Percentiles rank a stretch among this genome's conserved stretches.
These are phyloP conservation scores for Stenurella melanura DNA, from an alignment of 2,888 invertebrate genomes.

Conservation along the genomic window DNA sequence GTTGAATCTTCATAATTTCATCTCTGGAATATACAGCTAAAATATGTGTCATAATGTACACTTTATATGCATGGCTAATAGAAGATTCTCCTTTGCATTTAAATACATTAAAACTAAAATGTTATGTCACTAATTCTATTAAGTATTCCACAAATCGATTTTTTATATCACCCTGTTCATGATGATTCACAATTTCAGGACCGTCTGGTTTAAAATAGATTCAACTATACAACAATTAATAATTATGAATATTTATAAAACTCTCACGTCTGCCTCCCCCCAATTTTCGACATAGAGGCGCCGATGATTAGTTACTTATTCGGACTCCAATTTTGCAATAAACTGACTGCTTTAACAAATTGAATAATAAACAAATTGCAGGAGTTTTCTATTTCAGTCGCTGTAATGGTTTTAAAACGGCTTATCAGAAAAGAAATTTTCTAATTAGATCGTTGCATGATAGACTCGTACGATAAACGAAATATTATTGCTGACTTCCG, in stretches of 20 bases:
- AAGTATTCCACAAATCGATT: too few species aligned
- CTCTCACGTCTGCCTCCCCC: conserved; percentile 5
- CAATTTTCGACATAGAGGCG: not conserved
- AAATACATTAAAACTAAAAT: too few species aligned
- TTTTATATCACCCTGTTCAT: not conserved
- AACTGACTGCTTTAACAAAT: conserved; percentile 9
- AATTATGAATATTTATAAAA: not conserved
- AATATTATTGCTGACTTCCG: conserved; percentile 20
- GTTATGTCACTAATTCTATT: too few species aligned
- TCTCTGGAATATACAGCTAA: too few species aligned
- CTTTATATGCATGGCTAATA: too few species aligned
- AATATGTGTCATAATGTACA: too few species aligned
- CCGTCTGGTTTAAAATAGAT: conserved; percentile 18
- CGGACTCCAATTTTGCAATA: conserved; percentile 22
- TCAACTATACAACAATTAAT: not conserved
- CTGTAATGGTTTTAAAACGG: not conserved
- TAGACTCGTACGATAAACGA: not conserved
- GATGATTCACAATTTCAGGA: conserved; percentile 3
- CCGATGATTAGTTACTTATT: not conserved
- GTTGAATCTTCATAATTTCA: too few species aligned
- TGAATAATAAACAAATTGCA: conserved; percentile 16
- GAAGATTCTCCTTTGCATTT: too few species aligned
- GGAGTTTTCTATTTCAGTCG: not conserved
- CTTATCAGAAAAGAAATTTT: not conserved
- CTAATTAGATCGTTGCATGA: conserved; percentile 9